Base-by-base conservation (phyloP, 2,113 vertebrate genomes). In the Microtus richardsoni region DNA sequence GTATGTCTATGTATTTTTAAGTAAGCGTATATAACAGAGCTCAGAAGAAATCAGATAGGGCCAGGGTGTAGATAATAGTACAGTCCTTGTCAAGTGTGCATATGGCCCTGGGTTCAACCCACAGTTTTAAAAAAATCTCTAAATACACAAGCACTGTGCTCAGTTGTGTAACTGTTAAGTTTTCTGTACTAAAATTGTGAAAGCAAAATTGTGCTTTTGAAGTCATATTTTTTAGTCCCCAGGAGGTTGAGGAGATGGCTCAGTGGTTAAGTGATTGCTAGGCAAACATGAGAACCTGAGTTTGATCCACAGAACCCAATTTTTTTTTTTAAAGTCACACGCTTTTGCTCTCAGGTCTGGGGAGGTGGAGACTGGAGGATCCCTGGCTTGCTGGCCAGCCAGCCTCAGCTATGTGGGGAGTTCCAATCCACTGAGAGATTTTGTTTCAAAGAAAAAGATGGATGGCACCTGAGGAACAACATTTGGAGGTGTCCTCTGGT, bases 191-290 rank as follows among this genome's bases (percentile, higher is more conserved):
- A 91, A 95, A 62, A 41, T 41, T 24, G 68, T 62, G 91, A 95
- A 93, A 95, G 41, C 24, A 94, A 47, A 84, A 75, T 24, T 90
- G 17, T 66, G 33, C 91, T 93, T 93, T 96, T 64, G 49, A 79
- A 88, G 41, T 88, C 52, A 41, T 26, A 19, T 58, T 28, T 87
- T 85, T 24, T 17, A 17, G 24, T 58, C n/a, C 13, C 17, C 5
- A 21, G 28, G 41, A 39, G 16, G 4, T 19, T 86, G 3, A 30
- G 33, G 60, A 66, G 30, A 68, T 68, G 83, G 17, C 28, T 49
- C 19, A 22, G 10, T 66, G 39, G 28, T 10, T 47, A 22, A 47
- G 17, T 41, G 82, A 62, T 26, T 10, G 14, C 24, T 28, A 9
- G 30, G 41, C 28, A 62, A 30, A 62, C n/a, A 4, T 66, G 41